Evolutionary conservation across 2,797 vertebrate genomes (phyloP).

Genomic region (Neopelma chrysocephalum): DNA sequence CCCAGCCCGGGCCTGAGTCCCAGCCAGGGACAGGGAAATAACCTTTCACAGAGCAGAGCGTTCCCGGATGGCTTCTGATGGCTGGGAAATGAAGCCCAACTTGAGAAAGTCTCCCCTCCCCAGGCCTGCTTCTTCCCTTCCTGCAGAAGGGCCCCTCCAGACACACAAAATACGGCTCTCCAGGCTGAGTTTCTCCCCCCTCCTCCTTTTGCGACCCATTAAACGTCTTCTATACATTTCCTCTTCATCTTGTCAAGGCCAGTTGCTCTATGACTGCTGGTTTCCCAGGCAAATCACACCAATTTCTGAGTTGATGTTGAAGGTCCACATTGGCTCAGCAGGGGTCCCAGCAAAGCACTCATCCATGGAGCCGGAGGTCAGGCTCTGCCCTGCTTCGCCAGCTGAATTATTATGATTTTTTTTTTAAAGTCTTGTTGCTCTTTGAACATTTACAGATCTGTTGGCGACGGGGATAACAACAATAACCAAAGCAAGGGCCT

Average conservation of each 20-base stretch:
- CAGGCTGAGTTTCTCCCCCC: neutral
- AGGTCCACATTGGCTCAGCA: slow-evolving; percentile 86
- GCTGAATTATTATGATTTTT: slow-evolving; percentile 50
- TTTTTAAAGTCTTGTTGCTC: slow-evolving; percentile 27
- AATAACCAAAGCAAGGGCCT: slow-evolving; percentile 28
- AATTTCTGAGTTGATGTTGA: slow-evolving; percentile 88
- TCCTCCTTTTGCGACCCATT: slow-evolving; percentile 57
- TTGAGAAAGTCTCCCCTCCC: neutral
- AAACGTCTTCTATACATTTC: slow-evolving; percentile 52
- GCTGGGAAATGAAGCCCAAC: neutral
- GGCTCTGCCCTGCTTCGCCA: slow-evolving; percentile 52
- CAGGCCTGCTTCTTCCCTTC: neutral
- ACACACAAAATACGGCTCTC: neutral
- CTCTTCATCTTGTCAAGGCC: slow-evolving; percentile 69
- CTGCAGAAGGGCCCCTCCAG: slow-evolving; percentile 38
- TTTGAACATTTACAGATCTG: slow-evolving; percentile 55
- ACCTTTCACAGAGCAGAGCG: neutral
- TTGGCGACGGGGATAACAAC: neutral
- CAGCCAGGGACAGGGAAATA: neutral
- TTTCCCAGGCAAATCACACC: slow-evolving; percentile 89
- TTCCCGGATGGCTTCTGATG: neutral
- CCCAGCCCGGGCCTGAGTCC: neutral
- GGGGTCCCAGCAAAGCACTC: slow-evolving; percentile 80
- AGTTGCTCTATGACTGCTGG: slow-evolving; percentile 70
- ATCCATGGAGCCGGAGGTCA: slow-evolving; percentile 76